These are phyloP conservation scores for Falco biarmicus DNA, from an alignment of 2,797 vertebrate species.

Conservation along the genomic window DNA sequence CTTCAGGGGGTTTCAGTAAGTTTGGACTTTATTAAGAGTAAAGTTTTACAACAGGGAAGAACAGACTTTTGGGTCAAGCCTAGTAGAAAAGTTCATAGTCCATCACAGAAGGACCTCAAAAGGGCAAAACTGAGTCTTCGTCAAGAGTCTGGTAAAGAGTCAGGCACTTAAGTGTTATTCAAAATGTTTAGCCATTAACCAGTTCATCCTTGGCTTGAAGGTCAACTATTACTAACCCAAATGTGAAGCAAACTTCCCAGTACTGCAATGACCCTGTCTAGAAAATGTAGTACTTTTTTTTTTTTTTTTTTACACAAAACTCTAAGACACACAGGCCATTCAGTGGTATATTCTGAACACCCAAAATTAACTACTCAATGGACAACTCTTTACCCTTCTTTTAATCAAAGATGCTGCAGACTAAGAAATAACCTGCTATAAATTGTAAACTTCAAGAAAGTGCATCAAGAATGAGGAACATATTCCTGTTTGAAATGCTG, in stretches of 20 bases:
- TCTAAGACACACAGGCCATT: background rate
- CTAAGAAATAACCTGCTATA: background rate
- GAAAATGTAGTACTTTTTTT: background rate
- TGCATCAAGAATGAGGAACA: background rate
- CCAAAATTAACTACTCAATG: background rate
- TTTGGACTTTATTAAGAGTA: background rate
- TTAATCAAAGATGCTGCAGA: background rate
- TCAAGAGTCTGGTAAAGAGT: background rate
- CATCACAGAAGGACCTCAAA: background rate
- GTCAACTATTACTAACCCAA: background rate
- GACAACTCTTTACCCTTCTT: background rate
- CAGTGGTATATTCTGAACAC: background rate
- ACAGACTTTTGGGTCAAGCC: background rate
- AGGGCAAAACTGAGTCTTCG: accelerated
- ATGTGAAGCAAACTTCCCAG: background rate
- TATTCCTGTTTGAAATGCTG: background rate
- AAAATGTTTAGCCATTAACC: background rate
- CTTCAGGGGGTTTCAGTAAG: background rate
- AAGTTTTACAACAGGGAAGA: background rate
- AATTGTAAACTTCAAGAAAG: background rate
- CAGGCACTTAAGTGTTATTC: background rate
- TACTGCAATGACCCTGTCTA: background rate
- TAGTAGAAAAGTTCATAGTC: background rate
- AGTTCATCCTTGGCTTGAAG: background rate
- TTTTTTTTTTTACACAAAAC: background rate